A percentile compares a stretch with the other conserved stretches of the same genome.
Evolutionary conservation across 2,888 invertebrate genomes (phyloP).

Genomic region (Euzetes globulus): DNA sequence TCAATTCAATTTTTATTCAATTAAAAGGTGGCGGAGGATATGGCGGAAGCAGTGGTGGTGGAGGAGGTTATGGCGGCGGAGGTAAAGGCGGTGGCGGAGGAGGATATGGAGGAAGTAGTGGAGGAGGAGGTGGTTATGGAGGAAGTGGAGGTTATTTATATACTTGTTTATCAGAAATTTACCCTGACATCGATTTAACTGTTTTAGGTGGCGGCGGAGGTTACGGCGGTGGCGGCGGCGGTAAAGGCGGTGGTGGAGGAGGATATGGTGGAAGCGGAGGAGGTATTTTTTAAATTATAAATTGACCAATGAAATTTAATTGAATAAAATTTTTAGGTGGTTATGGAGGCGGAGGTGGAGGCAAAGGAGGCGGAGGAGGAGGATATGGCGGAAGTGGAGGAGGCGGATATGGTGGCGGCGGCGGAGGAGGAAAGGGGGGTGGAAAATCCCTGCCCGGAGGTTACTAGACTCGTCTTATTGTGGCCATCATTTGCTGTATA

Average conservation of each 20-base stretch:
- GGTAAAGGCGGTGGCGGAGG: neutral
- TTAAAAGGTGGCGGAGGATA: neutral
- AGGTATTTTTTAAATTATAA: no score
- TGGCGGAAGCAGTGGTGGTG: neutral
- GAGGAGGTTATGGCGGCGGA: neutral
- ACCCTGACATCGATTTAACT: no score
- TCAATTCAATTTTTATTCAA: no score
- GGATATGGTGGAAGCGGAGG: neutral
- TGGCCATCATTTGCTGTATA: neutral
- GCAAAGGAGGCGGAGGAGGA: neutral
- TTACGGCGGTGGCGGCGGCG: conserved; percentile 1
- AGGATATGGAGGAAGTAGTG: neutral
- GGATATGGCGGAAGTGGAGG: neutral
- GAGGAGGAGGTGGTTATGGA: neutral
- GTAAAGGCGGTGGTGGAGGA: neutral
- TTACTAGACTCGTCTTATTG: neutral
- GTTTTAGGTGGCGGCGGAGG: neutral
- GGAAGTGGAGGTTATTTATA: neutral
- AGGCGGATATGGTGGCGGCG: neutral
- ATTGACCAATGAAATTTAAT: neutral
- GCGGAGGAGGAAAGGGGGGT: neutral
- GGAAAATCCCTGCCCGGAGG: neutral
- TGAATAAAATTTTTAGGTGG: neutral
- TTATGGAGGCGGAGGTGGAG: neutral
- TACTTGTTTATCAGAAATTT: no score